A percentile compares a stretch with the other conserved stretches of the same genome.
Evolutionary conservation across 2,797 vertebrate genomes (phyloP).

Genomic region (Leontocebus nigricollis): DNA sequence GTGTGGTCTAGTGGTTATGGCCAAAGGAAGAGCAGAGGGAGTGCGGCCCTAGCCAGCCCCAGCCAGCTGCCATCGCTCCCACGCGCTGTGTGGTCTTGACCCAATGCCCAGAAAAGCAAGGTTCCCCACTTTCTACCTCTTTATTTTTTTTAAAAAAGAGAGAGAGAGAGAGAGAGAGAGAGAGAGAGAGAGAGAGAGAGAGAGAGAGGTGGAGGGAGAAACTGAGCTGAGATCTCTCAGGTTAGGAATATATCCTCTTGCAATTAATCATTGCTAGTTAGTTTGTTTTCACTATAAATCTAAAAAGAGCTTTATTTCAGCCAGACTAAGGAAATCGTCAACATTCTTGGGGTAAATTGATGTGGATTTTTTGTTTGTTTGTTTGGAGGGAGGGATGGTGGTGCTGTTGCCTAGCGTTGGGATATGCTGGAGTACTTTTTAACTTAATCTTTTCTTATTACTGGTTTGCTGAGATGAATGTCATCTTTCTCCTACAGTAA

Average conservation of each 20-base stretch:
- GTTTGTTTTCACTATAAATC: background rate
- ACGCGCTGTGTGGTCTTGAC: slow-evolving; percentile 65
- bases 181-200: rapidly evolving
- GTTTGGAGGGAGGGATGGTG: background rate
- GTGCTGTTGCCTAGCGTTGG: background rate
- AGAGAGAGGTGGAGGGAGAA: background rate
- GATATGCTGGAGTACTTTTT: slow-evolving; percentile 3
- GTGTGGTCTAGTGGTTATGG: slow-evolving; percentile 24
- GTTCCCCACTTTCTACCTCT: background rate
- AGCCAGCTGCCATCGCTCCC: background rate
- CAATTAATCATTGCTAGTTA: slow-evolving; percentile 41
- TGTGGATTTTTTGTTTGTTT: background rate
- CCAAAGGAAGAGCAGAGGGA: background rate
- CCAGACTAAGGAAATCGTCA: background rate
- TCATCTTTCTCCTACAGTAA: background rate
- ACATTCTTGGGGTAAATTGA: background rate
- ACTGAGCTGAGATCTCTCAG: background rate
- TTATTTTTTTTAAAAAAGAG: slow-evolving; percentile 10
- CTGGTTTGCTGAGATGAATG: background rate
- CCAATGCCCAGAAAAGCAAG: slow-evolving; percentile 20
- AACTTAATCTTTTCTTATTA: slow-evolving; percentile 1
- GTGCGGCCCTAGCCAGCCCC: background rate
- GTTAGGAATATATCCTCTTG: background rate
- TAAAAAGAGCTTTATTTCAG: background rate
- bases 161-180: too few relatives aligned